Conservation (phyloP, 2,113 vertebrate genomes). For the Muscicapa adusta region DNA sequence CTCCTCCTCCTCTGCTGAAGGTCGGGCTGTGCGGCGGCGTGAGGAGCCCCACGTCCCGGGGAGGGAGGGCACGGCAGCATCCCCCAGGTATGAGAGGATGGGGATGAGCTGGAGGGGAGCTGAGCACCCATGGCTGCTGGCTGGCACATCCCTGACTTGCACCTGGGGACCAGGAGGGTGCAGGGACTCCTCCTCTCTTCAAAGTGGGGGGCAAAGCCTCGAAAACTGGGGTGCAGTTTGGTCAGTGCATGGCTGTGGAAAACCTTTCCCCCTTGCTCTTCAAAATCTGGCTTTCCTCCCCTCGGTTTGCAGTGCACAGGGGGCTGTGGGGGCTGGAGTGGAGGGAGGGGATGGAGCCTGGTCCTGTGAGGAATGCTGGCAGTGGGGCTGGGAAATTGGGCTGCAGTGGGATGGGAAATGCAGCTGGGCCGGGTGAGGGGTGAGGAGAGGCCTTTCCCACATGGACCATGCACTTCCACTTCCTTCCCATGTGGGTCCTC, state of each 20-base stretch:
- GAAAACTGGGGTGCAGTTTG: not conserved
- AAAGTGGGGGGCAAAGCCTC: fast-evolving
- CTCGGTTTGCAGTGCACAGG: fast-evolving
- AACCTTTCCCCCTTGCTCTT: not conserved
- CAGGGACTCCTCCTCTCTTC: not conserved
- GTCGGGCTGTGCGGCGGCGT: fast-evolving
- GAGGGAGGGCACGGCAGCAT: not conserved
- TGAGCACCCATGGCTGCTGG: not conserved
- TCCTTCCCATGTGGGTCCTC: not conserved
- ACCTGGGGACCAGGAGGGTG: not conserved
- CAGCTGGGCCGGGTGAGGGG: not conserved
- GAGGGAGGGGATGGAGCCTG: fast-evolving
- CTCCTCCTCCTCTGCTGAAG: not conserved
- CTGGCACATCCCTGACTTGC: not conserved
- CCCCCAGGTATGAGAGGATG: not conserved
- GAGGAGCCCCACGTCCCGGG: not conserved
- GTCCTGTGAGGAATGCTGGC: not conserved
- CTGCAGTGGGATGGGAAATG: not conserved
- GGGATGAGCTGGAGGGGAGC: not conserved
- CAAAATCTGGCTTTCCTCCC: not conserved
- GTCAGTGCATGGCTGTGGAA: fast-evolving
- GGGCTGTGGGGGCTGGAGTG: not conserved
- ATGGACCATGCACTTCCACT: fast-evolving
- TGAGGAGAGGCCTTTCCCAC: not conserved
- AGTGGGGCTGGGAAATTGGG: fast-evolving